Evolutionary conservation across 2,888 invertebrate species (phyloP), one percentile per base, ranked within the genome.

Genomic region (Lacanobia wlatinum): DNA sequence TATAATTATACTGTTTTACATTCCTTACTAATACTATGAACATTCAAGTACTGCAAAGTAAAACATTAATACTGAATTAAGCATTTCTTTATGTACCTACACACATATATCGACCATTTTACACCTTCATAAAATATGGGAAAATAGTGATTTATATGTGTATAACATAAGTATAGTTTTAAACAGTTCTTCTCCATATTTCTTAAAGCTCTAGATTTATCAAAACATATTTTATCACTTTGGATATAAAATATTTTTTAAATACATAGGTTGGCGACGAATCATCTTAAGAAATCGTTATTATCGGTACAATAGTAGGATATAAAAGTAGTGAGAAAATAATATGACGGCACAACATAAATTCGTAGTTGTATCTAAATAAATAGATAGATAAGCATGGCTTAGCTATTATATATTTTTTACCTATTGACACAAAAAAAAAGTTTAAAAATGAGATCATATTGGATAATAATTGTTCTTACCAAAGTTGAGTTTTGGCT

Each of bases 61-160:
- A 58, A 53, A 38, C 18, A 58, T 52, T 76, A 28, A 58, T 50
- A 69, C 61, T 69, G 60, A 76, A 46, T 40, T 56, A 40, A 55
- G 78, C 65, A 62, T 78, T 71, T 82, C 60, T 66, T 40, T 53
- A 23, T 62, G n/a, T 59, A n/a, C n/a, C n/a, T n/a, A n/a, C n/a
- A n/a, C n/a, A n/a, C 28, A 28, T 28, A 28, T 61, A 52, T 52
- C 10, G 9, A 48, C 38, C 10, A 28, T 52, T n/a, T 34, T 43
- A 40, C 28, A 74, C 34, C 52, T 43, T 38, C 40, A 62, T 63
- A 43, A 21, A 40, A 48, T 38, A 60, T 77, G 77, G 84, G 75
- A 78, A 73, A 84, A 62, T 68, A 65, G 84, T 84, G 86, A 84
- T 84, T 84, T 84, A 84, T 84, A 78, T 84, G 82, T 84, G 84